Evolutionary conservation across 1,140 invertebrate species (phyloP), one percentile per base, ranked within the genome.

Genomic region (Drosophila santomea): DNA sequence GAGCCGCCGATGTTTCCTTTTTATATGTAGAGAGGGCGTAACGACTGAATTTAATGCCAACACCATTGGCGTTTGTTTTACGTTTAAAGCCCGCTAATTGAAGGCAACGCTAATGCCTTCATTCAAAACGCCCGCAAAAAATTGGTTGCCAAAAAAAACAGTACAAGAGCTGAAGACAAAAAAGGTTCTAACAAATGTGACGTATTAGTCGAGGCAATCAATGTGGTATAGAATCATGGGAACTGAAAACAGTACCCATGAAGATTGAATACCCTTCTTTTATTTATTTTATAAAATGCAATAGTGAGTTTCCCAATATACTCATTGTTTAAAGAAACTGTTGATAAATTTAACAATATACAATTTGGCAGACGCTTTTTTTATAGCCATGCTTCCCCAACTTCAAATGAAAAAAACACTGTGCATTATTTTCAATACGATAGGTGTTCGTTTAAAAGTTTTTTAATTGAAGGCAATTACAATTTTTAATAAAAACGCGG

Each of bases 31-130:
- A 32, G 17, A n/a, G 23, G 32, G 15, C 35, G 14, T 4, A 63
- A 52, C 17, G 43, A 36, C 45, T 52, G 32, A 57, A 77, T 82
- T 74, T 64, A 80, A 63, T 28, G 50, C 38, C 58, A 36, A 59
- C 63, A 38, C 43, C 17, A 58, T 41, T 59, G 39, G 39, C 36
- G 44, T 61, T 67, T 80, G 32, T 59, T 75, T 79, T 79, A 66
- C 71, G 45, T 75, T 79, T 75, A 66, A 75, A 48, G 44, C 48
- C 44, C 43, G 69, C 78, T 85, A 82, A 85, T 86, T 85, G 68
- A 39, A 66, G 75, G 51, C 45, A 72, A 57, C 63, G 32, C 32
- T 74, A 80, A 67, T 82, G 68, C 47, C 43, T 78, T 47, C 20
- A 41, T 71, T 38, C 14, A 64, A 23, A 63, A 43, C 6, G 0